These are phyloP conservation scores for Saccopteryx leptura DNA, from an alignment of 2,113 vertebrate genomes.

Conservation along the genomic window DNA sequence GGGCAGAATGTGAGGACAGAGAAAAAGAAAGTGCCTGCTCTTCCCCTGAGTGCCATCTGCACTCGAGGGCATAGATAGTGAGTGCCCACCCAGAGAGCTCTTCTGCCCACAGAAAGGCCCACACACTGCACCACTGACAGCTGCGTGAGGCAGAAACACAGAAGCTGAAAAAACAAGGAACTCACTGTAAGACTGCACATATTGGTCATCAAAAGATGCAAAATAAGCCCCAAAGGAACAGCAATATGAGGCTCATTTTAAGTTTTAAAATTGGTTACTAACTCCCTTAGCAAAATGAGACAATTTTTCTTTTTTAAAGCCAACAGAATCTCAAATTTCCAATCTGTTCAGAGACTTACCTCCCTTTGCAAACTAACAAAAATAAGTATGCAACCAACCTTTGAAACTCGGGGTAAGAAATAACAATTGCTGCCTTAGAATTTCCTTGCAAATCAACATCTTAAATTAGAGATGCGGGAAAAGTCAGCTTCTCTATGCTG, in stretches of 20 bases:
- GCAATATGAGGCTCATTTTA: constrained; percentile 61
- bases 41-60: constrained; percentile 28
- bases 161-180: background rate
- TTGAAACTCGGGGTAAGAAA: constrained; percentile 34
- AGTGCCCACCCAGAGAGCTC: background rate
- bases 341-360: constrained; percentile 65
- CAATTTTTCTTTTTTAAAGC: constrained; percentile 62
- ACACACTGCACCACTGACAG: background rate
- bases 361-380: constrained; percentile 68
- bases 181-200: background rate
- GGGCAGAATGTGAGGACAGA: background rate
- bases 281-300: constrained; percentile 18
- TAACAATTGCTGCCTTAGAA: constrained; percentile 24
- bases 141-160: background rate
- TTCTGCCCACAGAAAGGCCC: background rate
- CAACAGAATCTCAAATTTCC: constrained; percentile 24
- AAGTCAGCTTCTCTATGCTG: background rate
- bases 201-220: background rate
- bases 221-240: constrained; percentile 19
- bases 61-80: background rate
- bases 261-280: constrained; percentile 58
- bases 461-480: constrained; percentile 26
- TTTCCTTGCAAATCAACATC: constrained; percentile 40
- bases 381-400: constrained; percentile 17
- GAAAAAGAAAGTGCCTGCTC: background rate